A percentile compares a stretch with the other conserved stretches of the same genome.
phyloP scores from a whole-genome alignment of 2,797 vertebrate genomes.

The Molossus alvarezi region DNA sequence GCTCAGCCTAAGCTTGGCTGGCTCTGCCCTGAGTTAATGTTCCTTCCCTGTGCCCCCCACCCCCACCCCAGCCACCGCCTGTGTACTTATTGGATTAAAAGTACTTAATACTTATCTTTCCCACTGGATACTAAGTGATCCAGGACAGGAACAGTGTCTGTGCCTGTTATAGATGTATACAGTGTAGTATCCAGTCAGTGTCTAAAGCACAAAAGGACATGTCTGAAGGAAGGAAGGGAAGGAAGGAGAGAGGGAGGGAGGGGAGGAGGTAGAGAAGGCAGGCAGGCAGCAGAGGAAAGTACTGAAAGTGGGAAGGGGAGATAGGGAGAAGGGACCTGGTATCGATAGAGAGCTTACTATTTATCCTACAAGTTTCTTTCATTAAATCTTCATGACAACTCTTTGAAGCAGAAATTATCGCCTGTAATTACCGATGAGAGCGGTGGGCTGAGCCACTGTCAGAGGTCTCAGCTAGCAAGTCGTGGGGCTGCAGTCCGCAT shows the following conservation, averaged over 20 bases:
- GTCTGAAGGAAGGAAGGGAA: not conserved
- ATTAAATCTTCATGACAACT: not conserved
- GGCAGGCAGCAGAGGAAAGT: not conserved
- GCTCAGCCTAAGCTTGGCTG: not conserved
- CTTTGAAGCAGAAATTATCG: conserved; percentile 43
- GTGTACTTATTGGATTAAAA: not conserved
- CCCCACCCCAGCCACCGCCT: not conserved
- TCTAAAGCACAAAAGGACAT: not conserved
- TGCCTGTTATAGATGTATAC: not conserved
- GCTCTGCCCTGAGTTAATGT: not conserved
- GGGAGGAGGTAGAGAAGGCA: not conserved
- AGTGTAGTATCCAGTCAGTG: not conserved
- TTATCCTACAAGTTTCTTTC: not conserved
- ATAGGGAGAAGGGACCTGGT: not conserved
- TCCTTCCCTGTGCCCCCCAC: not conserved
- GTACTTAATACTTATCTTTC: not conserved
- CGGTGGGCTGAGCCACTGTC: not conserved
- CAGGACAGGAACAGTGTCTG: not conserved
- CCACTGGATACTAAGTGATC: not conserved
- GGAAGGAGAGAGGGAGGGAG: accelerated
- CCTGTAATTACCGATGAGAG: not conserved
- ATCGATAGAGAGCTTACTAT: not conserved
- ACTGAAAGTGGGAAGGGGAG: not conserved
- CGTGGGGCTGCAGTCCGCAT: not conserved
- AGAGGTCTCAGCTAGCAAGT: not conserved